A percentile compares a stretch with the other conserved stretches of the same genome.
These are phyloP conservation scores for Bombylius discolor DNA, from an alignment of 2,888 invertebrate species.

Conservation along the genomic window DNA sequence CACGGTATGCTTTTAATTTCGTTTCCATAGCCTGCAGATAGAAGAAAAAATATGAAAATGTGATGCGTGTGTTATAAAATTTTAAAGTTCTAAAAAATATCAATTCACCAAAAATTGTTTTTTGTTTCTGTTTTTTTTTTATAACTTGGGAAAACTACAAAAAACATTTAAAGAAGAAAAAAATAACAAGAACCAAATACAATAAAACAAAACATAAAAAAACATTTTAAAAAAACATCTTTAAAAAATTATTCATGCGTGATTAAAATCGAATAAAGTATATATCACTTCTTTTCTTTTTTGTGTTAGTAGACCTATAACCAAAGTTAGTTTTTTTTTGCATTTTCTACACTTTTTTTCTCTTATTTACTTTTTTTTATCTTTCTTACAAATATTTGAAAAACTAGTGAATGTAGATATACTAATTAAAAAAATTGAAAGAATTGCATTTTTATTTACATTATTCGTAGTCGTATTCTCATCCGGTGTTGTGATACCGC, in stretches of 20 bases:
- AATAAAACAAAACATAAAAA: no score
- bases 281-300: conserved; percentile 1
- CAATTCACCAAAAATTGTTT: no score
- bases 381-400: no score
- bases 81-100: no score
- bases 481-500: conserved; percentile 17
- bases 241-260: background rate
- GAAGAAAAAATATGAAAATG: background rate
- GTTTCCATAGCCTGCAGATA: conserved; percentile 34
- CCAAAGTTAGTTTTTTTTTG: background rate
- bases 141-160: no score
- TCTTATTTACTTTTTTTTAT: no score
- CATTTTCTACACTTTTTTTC: no score
- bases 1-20: conserved; percentile 35
- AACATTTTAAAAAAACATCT: no score
- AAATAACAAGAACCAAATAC: no score
- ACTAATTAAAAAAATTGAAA: background rate
- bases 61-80: conserved; percentile 5
- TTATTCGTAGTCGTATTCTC: conserved; percentile 3
- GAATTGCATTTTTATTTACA: conserved; percentile 11
- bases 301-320: background rate
- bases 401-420: no score
- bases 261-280: background rate
- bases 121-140: no score
- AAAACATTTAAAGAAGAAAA: no score